Percentiles rank a stretch among this genome's conserved stretches.
Conservation (phyloP, 2,113 vertebrate genomes). For the Nannospalax galili region DNA sequence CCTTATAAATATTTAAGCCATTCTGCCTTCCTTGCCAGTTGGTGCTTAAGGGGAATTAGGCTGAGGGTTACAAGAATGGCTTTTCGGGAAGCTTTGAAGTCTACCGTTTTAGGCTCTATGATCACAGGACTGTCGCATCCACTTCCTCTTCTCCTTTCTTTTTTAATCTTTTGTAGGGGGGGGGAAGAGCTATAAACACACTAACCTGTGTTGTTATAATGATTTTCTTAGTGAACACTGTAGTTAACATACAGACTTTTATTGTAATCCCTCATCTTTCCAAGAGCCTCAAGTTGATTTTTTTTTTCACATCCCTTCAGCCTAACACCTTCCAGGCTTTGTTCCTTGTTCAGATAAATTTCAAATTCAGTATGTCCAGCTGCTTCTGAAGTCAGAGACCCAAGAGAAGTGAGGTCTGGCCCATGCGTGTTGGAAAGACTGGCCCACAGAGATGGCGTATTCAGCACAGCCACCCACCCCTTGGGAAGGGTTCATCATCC, state of each 20-base stretch:
- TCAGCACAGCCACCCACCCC: background rate
- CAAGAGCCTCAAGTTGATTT: conserved; percentile 15
- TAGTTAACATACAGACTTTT: conserved; percentile 65
- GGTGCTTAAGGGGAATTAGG: conserved; percentile 77
- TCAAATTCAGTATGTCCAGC: conserved; percentile 11
- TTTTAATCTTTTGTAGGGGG: conserved; percentile 74
- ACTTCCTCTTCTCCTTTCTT: conserved; percentile 78
- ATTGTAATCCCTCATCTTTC: conserved; percentile 67
- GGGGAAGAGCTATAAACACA: conserved; percentile 70
- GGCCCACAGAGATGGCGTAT: background rate
- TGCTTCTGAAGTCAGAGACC: conserved; percentile 33
- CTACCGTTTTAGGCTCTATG: conserved; percentile 69
- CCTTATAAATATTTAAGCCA: conserved; percentile 68
- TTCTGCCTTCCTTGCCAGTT: conserved; percentile 70
- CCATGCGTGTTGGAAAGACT: background rate
- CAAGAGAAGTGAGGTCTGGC: background rate
- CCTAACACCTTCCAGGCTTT: conserved; percentile 64
- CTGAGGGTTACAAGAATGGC: conserved; percentile 69
- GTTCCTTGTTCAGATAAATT: conserved; percentile 52
- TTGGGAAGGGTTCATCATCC: background rate
- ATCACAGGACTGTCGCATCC: conserved; percentile 76
- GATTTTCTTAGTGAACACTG: conserved; percentile 71
- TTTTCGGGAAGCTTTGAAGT: conserved; percentile 79
- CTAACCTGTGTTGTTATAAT: conserved; percentile 67
- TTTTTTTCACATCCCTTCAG: conserved; percentile 44